Base-by-base conservation (phyloP, 37 sponge, comb jelly and placozoan species). In the Petrosia ficiformis region DNA sequence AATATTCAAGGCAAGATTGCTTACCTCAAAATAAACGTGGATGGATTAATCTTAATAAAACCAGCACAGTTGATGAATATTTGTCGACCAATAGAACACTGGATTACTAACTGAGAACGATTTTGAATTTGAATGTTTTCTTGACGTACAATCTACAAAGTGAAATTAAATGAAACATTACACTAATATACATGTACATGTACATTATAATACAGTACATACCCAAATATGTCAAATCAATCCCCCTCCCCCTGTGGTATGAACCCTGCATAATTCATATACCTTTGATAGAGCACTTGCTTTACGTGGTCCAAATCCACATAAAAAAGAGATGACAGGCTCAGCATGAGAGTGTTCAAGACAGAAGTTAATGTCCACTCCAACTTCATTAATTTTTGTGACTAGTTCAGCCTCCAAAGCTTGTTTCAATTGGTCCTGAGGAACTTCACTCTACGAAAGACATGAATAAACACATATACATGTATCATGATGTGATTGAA, bases 281-380 rank as follows among this genome's bases (percentile, higher is more conserved):
- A 96, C 94, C 88, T 90, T 97, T 14, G 93, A 39, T 24, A 98
- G 65, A 34, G 85, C 93, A 77, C 84, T 77, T 6, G 93, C 91
- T 76, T 98, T 98, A 58, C 99, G 78, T 6, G 99, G 99, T 19
- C 99, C 99, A 26, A 98, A 72, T 1, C 99, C 99, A 79, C 86
- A 84, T 60, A 98, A 89, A 78, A 82, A 98, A 65, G 81, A 71
- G 16, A 95, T 77, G 59, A 89, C 54, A 28, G 40, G 35, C 43
- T 71, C 72, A 40, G 78, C 77, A 75, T 88, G 92, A 26, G 82
- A 76, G 66, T 90, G 84, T 63, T 94, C 89, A 72, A 95, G 58
- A 52, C 86, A 72, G 28, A 68, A 74, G 79, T 92, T 91, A 21
- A 98, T 65, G 63, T 98, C 99, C 6, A 98, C 96, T 56, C 99